Evolutionary conservation across 1,140 invertebrate species (phyloP).

Genomic region (Aporrectodea caliginosa): DNA sequence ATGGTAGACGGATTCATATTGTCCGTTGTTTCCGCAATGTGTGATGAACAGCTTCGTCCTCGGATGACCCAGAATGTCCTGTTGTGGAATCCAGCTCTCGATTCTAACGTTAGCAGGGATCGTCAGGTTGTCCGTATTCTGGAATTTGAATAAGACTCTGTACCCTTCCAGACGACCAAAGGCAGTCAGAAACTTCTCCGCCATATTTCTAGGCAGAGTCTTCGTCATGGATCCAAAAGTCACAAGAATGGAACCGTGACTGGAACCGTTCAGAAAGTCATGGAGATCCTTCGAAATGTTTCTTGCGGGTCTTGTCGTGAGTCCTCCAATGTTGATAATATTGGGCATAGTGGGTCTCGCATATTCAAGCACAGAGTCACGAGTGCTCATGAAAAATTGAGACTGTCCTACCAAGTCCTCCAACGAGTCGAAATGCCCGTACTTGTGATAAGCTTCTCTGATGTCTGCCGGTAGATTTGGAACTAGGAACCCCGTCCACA

Average conservation of each 20-base stretch:
- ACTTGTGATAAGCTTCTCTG: neutral
- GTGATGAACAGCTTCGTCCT: conserved; percentile 63
- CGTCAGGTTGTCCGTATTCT: neutral
- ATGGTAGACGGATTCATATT: conserved; percentile 68
- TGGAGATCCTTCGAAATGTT: neutral
- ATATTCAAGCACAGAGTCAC: neutral
- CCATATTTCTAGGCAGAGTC: neutral
- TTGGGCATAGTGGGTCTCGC: conserved; percentile 5
- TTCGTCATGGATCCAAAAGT: neutral
- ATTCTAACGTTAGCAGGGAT: neutral
- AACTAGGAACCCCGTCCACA: too few species aligned
- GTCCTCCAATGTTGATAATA: conserved; percentile 11
- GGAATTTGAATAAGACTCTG: neutral
- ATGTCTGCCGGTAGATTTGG: neutral
- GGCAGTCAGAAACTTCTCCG: neutral
- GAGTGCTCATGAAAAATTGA: neutral
- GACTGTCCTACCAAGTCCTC: conserved; percentile 9
- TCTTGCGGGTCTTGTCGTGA: conserved; percentile 4
- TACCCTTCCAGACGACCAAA: neutral
- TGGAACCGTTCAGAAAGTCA: neutral
- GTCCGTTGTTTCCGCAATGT: conserved; percentile 70
- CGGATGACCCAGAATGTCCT: conserved; percentile 67
- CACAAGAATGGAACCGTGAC: neutral
- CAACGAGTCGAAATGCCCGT: neutral
- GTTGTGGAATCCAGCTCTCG: conserved; percentile 67